Base-by-base conservation (phyloP, 2,888 invertebrate genomes). In the Eupithecia dodoneata region DNA sequence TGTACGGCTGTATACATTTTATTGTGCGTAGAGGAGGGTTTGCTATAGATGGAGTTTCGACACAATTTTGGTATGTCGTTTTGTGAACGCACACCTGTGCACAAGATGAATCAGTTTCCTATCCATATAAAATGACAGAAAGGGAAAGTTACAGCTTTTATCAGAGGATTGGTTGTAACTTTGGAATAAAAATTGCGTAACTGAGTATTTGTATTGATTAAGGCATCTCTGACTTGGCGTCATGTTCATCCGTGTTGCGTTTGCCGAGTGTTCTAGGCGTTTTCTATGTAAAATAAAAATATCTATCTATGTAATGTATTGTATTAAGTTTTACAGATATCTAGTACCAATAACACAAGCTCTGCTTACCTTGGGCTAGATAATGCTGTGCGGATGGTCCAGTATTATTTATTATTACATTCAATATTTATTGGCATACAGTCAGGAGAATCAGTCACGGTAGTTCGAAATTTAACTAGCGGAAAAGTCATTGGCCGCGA, bases 31-130 rank as follows among this genome's bases (percentile, higher is more conserved):
- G 59, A 59, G 63, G 30, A 30, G 15, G 42, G 42, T 15, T 65
- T 30, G 13, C 65, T 7, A 66, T 41, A 13, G 7, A 66, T 66
- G 42, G 13, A 66, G 15, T 66, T 42, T 66, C 41, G 13, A 66
- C 41, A 66, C 42, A 66, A 66, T 42, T 63, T 63, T 6, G 66
- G 41, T 15, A 66, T 42, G 66, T 7, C 15, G 15, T 66, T 66
- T 66, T 3, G 66, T 42, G 42, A 15, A 66, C 7, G 15, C 66
- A 66, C 66, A 66, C 66, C 66, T 66, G 66, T 42, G 66, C 0
- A 15, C 66, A 42, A 66, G 66, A 66, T 66, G 66, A 66, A 66
- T 66, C 66, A 66, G 41, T 66, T 66, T 42, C 41, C 18, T 15
- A 42, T 66, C 66, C 41, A 9, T 66, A 59, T 63, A 63, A 63